phyloP scores from a whole-genome alignment of 2,113 vertebrate genomes.

The Capreolus pygargus region DNA sequence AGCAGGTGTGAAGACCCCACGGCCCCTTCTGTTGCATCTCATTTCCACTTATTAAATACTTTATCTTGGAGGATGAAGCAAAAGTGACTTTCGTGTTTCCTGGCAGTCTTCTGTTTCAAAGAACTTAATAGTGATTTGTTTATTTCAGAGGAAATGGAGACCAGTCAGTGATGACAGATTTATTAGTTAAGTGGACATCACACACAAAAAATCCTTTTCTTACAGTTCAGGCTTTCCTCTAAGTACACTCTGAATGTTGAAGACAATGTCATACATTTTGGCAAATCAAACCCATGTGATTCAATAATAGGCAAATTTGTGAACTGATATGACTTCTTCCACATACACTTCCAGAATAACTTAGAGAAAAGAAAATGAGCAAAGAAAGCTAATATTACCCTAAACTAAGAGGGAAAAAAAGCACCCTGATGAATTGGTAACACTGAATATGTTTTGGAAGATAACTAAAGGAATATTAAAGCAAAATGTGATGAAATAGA shows the following conservation, averaged over 20 bases:
- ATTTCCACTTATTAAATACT: conserved; percentile 84
- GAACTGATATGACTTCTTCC: conserved; percentile 61
- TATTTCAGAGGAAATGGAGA: conserved; percentile 88
- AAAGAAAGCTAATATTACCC: conserved; percentile 49
- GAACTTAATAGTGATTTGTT: conserved; percentile 85
- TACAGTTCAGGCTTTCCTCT: conserved; percentile 74
- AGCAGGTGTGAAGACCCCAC: conserved; percentile 81
- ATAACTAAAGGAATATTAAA: background rate
- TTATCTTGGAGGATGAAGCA: conserved; percentile 84
- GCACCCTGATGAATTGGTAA: conserved; percentile 25
- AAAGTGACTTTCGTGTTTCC: conserved; percentile 86
- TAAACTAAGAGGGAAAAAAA: conserved; percentile 31
- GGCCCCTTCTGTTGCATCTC: conserved; percentile 78
- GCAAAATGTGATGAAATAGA: background rate
- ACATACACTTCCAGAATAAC: conserved; percentile 62
- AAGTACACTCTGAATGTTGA: conserved; percentile 74
- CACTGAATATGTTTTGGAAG: conserved; percentile 36
- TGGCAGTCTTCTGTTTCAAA: conserved; percentile 84
- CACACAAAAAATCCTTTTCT: conserved; percentile 69
- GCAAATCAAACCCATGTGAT: conserved; percentile 72
- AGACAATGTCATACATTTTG: conserved; percentile 73
- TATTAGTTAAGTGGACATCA: conserved; percentile 88
- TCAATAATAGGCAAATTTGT: conserved; percentile 63
- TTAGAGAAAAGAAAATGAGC: conserved; percentile 14
- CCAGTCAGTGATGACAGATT: conserved; percentile 88